A percentile compares a stretch with the other conserved stretches of the same genome.
Evolutionary conservation across 2,888 invertebrate species (phyloP).

Genomic region (Cyclophora punctaria): DNA sequence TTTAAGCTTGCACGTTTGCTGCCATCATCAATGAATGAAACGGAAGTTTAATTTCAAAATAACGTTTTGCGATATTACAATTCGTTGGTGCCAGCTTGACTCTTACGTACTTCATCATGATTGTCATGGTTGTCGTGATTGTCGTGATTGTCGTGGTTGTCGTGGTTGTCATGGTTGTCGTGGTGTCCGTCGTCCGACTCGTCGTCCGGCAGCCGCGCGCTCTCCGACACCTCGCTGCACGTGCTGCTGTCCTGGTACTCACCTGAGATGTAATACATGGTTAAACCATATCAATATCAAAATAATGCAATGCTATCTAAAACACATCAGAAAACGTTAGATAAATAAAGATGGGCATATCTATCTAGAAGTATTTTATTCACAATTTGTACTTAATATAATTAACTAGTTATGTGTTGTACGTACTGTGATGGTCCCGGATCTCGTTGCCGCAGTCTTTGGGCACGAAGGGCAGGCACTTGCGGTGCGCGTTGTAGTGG

Average conservation of each 20-base stretch:
- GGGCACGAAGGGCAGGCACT: slow-evolving; percentile 91
- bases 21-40: too few species aligned
- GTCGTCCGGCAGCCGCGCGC: slow-evolving; percentile 50
- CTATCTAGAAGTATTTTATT: too few species aligned
- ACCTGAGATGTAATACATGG: slow-evolving; percentile 26
- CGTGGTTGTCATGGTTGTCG: slow-evolving; percentile 24
- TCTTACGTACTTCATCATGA: slow-evolving; percentile 25
- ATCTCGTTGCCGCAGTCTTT: slow-evolving; percentile 88
- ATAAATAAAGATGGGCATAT: too few species aligned
- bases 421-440: slow-evolving; percentile 73
- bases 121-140: slow-evolving; percentile 27
- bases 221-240: slow-evolving; percentile 67
- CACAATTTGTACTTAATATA: too few species aligned
- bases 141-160: too few species aligned
- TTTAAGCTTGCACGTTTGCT: too few species aligned
- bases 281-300: too few species aligned
- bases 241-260: slow-evolving; percentile 71
- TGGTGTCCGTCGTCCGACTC: slow-evolving; percentile 63
- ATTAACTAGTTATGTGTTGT: too few species aligned
- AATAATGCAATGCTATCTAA: too few species aligned
- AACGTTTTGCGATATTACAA: too few species aligned
- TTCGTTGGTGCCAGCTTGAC: not conserved
- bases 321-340: too few species aligned
- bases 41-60: too few species aligned
- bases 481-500: slow-evolving; percentile 96